Percentiles rank a stretch among this genome's conserved stretches.
These are phyloP conservation scores for Manis javanica DNA, from an alignment of 2,797 vertebrate species.

Conservation along the genomic window DNA sequence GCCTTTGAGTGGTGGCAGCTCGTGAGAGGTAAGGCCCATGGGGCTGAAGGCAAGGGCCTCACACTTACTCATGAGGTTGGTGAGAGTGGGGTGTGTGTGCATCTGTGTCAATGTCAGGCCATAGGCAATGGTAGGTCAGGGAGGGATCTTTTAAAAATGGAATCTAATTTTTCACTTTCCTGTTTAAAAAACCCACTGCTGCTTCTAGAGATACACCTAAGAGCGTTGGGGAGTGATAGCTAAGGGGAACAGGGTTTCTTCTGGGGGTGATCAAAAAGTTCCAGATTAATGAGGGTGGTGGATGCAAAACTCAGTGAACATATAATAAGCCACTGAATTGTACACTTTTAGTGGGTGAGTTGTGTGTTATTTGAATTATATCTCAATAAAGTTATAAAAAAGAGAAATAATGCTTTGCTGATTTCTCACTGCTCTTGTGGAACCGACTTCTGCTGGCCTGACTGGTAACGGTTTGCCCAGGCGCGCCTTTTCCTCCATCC, in stretches of 20 bases:
- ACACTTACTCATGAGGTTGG: background rate
- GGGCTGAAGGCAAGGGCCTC: background rate
- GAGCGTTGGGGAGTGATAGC: background rate
- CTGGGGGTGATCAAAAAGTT: background rate
- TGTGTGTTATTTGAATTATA: background rate
- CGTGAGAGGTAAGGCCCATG: background rate
- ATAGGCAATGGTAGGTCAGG: background rate
- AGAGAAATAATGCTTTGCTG: background rate
- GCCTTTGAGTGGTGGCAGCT: background rate
- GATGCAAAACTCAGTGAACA: background rate
- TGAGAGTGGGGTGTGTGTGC: background rate
- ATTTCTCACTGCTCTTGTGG: background rate
- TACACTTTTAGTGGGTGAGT: background rate
- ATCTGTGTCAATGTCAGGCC: accelerated
- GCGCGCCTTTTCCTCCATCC: background rate
- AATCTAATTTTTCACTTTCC: background rate
- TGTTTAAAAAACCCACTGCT: background rate
- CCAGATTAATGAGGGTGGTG: background rate
- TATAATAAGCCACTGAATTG: background rate
- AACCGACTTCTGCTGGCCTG: background rate
- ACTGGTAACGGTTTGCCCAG: background rate
- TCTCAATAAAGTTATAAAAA: background rate
- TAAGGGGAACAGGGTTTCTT: background rate
- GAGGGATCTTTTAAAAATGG: background rate
- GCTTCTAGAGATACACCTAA: background rate